Percentiles rank a stretch among this genome's conserved stretches.
Conservation (phyloP, 1,140 invertebrate species). For the Patella vulgata region DNA sequence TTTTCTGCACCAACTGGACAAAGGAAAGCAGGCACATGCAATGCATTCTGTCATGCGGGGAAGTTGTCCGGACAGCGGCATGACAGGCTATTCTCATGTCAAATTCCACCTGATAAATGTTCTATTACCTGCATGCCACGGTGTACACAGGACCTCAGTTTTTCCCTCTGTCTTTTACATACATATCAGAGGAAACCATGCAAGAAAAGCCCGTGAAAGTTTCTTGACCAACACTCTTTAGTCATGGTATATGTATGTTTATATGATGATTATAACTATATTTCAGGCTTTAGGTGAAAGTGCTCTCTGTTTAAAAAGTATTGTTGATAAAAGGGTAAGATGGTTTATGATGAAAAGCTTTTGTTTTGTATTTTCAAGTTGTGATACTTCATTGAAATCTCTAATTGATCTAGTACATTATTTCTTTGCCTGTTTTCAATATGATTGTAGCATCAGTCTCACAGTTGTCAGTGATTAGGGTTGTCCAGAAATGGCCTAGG, state of each 20-base stretch:
- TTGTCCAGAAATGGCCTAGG: neutral
- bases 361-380: neutral
- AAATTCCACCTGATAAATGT: neutral
- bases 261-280: too few species aligned
- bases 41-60: too few species aligned
- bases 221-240: too few species aligned
- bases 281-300: conserved; percentile 67
- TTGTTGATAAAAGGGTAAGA: conserved; percentile 66
- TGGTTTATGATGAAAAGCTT: conserved; percentile 22
- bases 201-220: too few species aligned
- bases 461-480: neutral
- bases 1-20: too few species aligned
- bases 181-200: too few species aligned
- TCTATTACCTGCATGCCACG: neutral
- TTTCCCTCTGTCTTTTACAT: too few species aligned
- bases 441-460: neutral
- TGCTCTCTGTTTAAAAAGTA: conserved; percentile 65
- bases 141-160: neutral
- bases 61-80: too few species aligned
- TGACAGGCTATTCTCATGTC: neutral
- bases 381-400: neutral
- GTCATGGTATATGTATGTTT: too few species aligned
- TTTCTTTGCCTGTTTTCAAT: neutral
- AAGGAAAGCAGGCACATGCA: too few species aligned
- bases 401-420: neutral